Evolutionary conservation across 2,888 invertebrate genomes (phyloP).

Genomic region (Zygogramma bicolorata): DNA sequence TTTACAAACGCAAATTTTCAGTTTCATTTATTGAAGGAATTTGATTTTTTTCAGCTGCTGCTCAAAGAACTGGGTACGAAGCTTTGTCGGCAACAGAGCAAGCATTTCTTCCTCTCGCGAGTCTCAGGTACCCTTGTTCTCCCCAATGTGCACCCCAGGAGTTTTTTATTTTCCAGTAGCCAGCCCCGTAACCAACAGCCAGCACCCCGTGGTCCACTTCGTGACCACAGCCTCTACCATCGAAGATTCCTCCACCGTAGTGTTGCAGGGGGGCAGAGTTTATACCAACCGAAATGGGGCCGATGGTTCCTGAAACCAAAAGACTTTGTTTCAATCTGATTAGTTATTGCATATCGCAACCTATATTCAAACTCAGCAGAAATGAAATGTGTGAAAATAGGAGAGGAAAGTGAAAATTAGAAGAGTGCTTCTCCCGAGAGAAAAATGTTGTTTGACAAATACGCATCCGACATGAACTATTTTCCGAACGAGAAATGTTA

Average conservation of each 20-base stretch:
- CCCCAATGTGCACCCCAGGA: conserved; percentile 26
- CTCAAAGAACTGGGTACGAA: conserved; percentile 17
- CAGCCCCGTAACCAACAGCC: conserved; percentile 13
- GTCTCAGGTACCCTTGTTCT: conserved; percentile 16
- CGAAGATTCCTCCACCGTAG: conserved; percentile 17
- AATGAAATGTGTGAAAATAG: too few species aligned
- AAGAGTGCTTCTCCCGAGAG: too few species aligned
- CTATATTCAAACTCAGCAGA: too few species aligned
- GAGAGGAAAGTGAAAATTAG: too few species aligned
- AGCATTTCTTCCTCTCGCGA: conserved; percentile 11
- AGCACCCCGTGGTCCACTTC: conserved; percentile 15
- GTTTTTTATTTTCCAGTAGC: conserved; percentile 30
- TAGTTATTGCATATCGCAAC: too few species aligned
- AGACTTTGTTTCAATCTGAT: neutral
- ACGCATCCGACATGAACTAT: too few species aligned
- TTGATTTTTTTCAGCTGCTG: too few species aligned
- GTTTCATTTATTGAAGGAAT: too few species aligned
- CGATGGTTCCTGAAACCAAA: conserved; percentile 23
- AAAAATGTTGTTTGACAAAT: too few species aligned
- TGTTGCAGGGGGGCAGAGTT: conserved; percentile 18
- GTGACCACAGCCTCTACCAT: neutral
- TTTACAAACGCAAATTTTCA: too few species aligned
- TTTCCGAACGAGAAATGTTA: too few species aligned
- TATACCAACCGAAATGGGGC: conserved; percentile 29
- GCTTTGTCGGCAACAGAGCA: conserved; percentile 9